Percentiles rank a stretch among this genome's conserved stretches.
Conservation (phyloP, 2,888 invertebrate genomes). For the Leptinotarsa tumamoca region DNA sequence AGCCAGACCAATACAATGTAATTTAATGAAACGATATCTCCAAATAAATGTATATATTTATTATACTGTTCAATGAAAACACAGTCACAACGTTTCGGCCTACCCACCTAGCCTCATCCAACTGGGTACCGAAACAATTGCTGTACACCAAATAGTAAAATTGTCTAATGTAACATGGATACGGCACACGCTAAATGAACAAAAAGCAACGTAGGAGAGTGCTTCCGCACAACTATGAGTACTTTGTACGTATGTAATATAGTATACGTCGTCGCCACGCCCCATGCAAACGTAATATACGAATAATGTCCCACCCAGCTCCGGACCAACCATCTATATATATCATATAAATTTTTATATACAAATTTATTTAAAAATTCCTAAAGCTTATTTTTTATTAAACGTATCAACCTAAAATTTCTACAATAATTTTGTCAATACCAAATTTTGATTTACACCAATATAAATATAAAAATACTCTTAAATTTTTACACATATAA, state of each 20-base stretch:
- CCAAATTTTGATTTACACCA: constrained; percentile 70
- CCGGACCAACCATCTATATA: constrained; percentile 69
- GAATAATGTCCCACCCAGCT: constrained; percentile 64
- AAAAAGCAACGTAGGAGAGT: constrained; percentile 65
- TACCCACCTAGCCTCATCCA: constrained; percentile 48
- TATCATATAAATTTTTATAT: constrained; percentile 76
- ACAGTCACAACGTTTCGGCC: constrained; percentile 68
- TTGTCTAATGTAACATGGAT: constrained; percentile 69
- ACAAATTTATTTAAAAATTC: constrained; percentile 78
- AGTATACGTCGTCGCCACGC: constrained; percentile 66
- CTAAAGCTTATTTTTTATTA: constrained; percentile 75
- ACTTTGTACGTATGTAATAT: constrained; percentile 68
- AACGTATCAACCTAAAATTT: constrained; percentile 67
- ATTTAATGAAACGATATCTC: constrained; percentile 53
- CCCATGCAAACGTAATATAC: constrained; percentile 63
- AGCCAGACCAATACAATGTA: no score
- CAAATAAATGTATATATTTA: constrained; percentile 83
- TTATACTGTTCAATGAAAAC: constrained; percentile 79
- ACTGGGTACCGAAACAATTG: constrained; percentile 65
- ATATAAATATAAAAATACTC: constrained; percentile 70
- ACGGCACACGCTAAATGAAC: constrained; percentile 68
- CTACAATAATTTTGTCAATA: constrained; percentile 68
- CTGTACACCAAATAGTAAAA: constrained; percentile 70
- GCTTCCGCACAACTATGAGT: constrained; percentile 66
- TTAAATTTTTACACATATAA: constrained; percentile 69